These are phyloP conservation scores for Goniozus legneri DNA, from an alignment of 1,140 invertebrate species.

Conservation along the genomic window DNA sequence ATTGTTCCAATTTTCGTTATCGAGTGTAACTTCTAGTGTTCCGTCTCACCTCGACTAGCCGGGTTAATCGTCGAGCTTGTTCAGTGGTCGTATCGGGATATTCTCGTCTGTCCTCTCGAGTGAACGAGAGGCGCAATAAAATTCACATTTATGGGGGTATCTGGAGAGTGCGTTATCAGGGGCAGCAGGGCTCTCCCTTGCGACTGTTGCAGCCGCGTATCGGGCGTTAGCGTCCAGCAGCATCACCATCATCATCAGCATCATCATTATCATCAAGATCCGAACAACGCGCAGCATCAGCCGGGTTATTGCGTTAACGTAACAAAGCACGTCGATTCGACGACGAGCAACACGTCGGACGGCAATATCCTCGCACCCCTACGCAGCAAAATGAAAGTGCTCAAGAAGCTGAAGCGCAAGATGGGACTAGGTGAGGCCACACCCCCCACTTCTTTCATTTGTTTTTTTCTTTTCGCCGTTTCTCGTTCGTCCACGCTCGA, in stretches of 20 bases:
- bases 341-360: conserved; percentile 33
- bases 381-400: conserved; percentile 58
- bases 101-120: neutral
- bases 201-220: conserved; percentile 43
- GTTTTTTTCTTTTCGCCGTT: conserved; percentile 1
- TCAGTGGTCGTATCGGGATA: neutral
- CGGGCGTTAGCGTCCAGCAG: conserved; percentile 28
- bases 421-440: conserved; percentile 56
- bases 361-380: conserved; percentile 51
- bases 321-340: conserved; percentile 13
- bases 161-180: conserved; percentile 48
- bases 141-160: conserved; percentile 53
- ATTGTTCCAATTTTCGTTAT: too few species aligned
- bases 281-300: conserved; percentile 6
- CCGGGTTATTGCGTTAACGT: conserved; percentile 28
- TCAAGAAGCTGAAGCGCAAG: conserved; percentile 58
- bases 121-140: too few species aligned
- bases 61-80: too few species aligned
- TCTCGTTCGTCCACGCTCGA: too few species aligned
- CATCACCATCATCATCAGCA: conserved; percentile 13
- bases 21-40: too few species aligned
- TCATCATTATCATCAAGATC: neutral
- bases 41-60: too few species aligned
- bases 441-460: conserved; percentile 4
- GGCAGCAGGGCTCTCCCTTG: conserved; percentile 47